Evolutionary conservation across 1,140 invertebrate genomes (phyloP).

Genomic region (Drosophila melanogaster): Release_6_plus_ISO1_MT NT_037436.4:3742501-3743000

Average conservation of each 20-base stretch:
- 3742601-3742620: slow-evolving; percentile 73
- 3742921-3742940: background rate
- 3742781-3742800: slow-evolving; percentile 39
- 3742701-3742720: slow-evolving; percentile 68
- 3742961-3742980: background rate
- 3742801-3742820: slow-evolving; percentile 10
- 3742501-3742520: slow-evolving; percentile 87
- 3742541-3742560: slow-evolving; percentile 87
- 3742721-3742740: slow-evolving; percentile 70
- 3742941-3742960: slow-evolving; percentile 1
- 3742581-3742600: slow-evolving; percentile 37
- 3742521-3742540: slow-evolving; percentile 87
- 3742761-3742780: slow-evolving; percentile 45
- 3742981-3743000: background rate
- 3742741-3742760: slow-evolving; percentile 60
- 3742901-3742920: slow-evolving; percentile 10
- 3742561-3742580: slow-evolving; percentile 14
- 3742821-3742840: slow-evolving; percentile 38
- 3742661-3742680: slow-evolving; percentile 66
- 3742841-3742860: slow-evolving; percentile 45
- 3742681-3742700: slow-evolving; percentile 51
- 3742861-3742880: slow-evolving; percentile 78
- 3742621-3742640: slow-evolving; percentile 76
- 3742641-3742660: slow-evolving; percentile 74
- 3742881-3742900: slow-evolving; percentile 22